Base-by-base conservation (phyloP, 2,797 vertebrate genomes). In the Rhabdomys pumilio region DNA sequence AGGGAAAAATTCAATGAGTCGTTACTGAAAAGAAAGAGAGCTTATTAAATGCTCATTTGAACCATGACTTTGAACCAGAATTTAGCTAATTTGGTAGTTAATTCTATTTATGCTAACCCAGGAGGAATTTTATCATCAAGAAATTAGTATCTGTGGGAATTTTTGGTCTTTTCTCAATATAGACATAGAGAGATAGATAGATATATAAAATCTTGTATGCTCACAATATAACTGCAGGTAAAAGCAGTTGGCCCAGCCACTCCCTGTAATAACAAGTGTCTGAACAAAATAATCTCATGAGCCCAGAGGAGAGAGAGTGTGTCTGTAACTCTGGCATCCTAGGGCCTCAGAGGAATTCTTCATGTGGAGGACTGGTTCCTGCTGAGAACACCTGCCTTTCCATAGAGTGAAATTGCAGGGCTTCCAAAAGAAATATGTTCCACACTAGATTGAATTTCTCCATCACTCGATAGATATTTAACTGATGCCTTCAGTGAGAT, bases 11-110 rank as follows among this genome's bases (percentile, higher is more conserved):
- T 95, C 92, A 92, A 90, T 91, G 69, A 63, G 44, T 84, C 77
- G 4, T n/a, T 94, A 84, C 59, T 57, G 75, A 77, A 77, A 80
- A 80, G 73, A 94, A 15, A 75, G 86, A 92, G 59, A 90, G 53
- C 55, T 91, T 96, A 93, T 96, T 98, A 96, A 96, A 89, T 63
- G 79, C 26, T 96, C 65, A 67, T 94, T 93, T 87, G 88, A 95
- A 95, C 93, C 57, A 85, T 65, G 77, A 65, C 50, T 81, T 96
- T 92, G 82, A 94, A 96, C n/a, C 44, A 94, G 77, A 96, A 86
- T 96, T 95, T 95, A 80, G 75, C 84, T 94, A 96, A 93, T 96
- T 93, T 95, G 34, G 13, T 31, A 93, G 63, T 93, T 94, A 95
- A 77, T 90, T 61, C 24, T 61, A 44, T 91, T 94, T 89, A 20